Evolutionary conservation across 2,888 invertebrate genomes (phyloP).

Genomic region (Drosophila ezoana): DNA sequence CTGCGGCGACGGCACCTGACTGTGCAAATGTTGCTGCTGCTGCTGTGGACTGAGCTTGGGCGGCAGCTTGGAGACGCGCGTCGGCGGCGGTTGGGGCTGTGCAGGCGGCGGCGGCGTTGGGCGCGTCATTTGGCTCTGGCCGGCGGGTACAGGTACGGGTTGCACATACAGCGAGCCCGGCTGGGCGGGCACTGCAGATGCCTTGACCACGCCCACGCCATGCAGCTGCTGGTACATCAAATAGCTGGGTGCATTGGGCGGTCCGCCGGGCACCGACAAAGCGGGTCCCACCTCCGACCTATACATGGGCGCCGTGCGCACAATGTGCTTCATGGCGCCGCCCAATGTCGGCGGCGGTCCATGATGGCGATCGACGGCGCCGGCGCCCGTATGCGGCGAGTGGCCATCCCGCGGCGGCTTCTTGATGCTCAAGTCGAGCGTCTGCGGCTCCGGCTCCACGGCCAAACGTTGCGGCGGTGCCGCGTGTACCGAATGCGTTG

Average conservation of each 20-base stretch:
- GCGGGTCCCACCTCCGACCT: constrained; percentile 69
- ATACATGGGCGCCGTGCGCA: constrained; percentile 77
- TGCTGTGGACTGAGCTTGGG: constrained; percentile 86
- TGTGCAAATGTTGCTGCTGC: constrained; percentile 60
- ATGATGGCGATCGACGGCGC: constrained; percentile 42
- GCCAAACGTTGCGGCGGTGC: constrained; percentile 85
- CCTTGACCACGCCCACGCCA: constrained; percentile 65
- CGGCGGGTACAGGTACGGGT: constrained; percentile 84
- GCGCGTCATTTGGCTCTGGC: constrained; percentile 76
- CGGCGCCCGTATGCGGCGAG: constrained; percentile 77
- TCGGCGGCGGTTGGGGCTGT: constrained; percentile 44
- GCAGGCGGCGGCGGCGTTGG: constrained; percentile 77
- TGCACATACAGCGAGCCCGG: constrained; percentile 85
- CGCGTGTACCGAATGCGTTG: constrained; percentile 62
- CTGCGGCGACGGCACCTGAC: constrained; percentile 70
- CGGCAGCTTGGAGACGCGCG: constrained; percentile 85
- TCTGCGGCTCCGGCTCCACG: constrained; percentile 87
- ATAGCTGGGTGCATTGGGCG: constrained; percentile 82
- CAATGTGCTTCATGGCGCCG: constrained; percentile 76
- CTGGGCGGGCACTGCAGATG: constrained; percentile 49
- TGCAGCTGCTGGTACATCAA: constrained; percentile 83
- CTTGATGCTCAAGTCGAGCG: constrained; percentile 91
- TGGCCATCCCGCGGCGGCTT: constrained; percentile 87
- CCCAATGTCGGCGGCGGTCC: constrained; percentile 52
- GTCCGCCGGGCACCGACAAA: constrained; percentile 58